Conservation (phyloP, 2,113 vertebrate genomes). For the Bucco capensis region DNA sequence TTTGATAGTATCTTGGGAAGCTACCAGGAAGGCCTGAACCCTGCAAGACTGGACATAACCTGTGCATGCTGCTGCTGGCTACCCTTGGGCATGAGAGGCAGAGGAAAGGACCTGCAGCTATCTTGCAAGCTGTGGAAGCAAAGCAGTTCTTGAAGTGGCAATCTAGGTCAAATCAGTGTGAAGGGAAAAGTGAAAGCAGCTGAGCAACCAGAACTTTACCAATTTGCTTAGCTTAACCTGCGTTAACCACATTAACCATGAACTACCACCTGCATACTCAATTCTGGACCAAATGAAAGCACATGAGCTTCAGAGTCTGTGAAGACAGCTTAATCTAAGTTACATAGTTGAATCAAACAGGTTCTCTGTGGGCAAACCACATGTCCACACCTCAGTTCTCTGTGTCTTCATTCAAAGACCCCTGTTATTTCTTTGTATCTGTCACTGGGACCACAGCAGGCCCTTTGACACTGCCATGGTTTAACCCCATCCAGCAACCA, state of each 20-base stretch:
- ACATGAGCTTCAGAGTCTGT: neutral
- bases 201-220: neutral
- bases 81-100: neutral
- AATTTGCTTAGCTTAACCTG: neutral
- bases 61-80: neutral
- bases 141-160: fast-evolving
- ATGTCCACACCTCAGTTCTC: neutral
- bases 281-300: neutral
- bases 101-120: neutral
- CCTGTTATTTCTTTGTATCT: neutral
- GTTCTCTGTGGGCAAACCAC: no score
- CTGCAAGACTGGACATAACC: neutral
- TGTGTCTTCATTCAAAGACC: neutral
- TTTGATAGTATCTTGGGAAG: neutral
- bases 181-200: neutral
- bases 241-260: neutral
- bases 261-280: neutral
- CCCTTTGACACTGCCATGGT: neutral
- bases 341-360: neutral
- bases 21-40: neutral
- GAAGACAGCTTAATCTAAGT: neutral
- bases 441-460: neutral
- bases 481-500: neutral
- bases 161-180: neutral
- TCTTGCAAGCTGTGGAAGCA: neutral